phyloP scores from a whole-genome alignment of 1,140 invertebrate genomes.

The Sinonovacula constricta region DNA sequence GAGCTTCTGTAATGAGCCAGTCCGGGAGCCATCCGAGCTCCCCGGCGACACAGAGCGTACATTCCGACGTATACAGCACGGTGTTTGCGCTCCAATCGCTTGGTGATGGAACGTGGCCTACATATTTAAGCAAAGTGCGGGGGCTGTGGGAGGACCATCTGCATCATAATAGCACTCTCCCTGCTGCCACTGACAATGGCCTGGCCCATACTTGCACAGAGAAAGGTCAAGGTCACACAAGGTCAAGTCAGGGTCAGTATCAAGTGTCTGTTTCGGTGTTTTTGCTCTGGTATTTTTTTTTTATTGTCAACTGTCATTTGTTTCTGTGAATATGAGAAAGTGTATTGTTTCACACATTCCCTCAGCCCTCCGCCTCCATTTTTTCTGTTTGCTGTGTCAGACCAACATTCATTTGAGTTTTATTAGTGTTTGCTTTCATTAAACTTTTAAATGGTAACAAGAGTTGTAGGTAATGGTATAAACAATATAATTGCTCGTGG shows the following conservation, averaged over 20 bases:
- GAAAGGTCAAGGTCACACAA: constrained; percentile 45
- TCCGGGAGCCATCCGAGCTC: background rate
- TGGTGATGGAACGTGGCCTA: constrained; percentile 64
- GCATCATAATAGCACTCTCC: constrained; percentile 42
- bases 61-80: constrained; percentile 75
- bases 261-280: too few relatives aligned
- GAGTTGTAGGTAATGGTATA: too few relatives aligned
- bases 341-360: too few relatives aligned
- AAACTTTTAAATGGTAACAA: too few relatives aligned
- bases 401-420: too few relatives aligned
- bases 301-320: too few relatives aligned
- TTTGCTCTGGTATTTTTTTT: too few relatives aligned
- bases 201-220: constrained; percentile 21
- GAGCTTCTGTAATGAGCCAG: background rate
- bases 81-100: constrained; percentile 74
- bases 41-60: constrained; percentile 62
- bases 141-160: constrained; percentile 73
- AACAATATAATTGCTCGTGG: too few relatives aligned
- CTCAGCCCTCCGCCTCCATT: too few relatives aligned
- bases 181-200: constrained; percentile 49
- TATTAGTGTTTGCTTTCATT: too few relatives aligned
- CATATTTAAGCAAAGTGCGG: constrained; percentile 72
- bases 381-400: too few relatives aligned
- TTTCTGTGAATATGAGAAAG: too few relatives aligned
- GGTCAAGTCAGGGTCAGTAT: constrained; percentile 55